These are phyloP conservation scores for Channa maculata DNA, from an alignment of 2,113 vertebrate species.

Conservation along the genomic window DNA sequence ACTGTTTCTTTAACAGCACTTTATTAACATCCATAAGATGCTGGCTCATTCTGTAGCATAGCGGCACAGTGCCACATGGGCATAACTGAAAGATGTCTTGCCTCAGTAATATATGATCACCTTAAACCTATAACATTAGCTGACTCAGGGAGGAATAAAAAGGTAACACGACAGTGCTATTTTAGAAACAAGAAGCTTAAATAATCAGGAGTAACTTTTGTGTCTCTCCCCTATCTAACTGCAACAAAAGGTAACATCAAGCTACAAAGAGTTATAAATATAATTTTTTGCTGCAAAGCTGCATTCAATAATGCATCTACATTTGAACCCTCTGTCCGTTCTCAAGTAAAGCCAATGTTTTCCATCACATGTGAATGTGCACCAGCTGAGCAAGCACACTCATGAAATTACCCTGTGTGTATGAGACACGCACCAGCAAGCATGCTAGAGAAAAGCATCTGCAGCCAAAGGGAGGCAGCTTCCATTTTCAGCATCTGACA, in stretches of 20 bases:
- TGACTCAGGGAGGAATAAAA: not conserved
- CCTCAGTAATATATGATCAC: constrained; percentile 23
- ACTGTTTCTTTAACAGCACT: not conserved
- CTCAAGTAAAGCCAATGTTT: constrained; percentile 8
- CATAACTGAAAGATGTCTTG: constrained; percentile 9
- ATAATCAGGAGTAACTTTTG: not conserved
- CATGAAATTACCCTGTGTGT: constrained; percentile 31
- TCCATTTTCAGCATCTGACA: constrained; percentile 7
- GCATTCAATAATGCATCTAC: constrained; percentile 14
- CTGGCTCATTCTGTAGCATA: not conserved
- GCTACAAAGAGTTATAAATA: not conserved
- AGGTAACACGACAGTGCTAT: not conserved
- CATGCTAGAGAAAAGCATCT: constrained; percentile 10
- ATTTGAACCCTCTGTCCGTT: not conserved
- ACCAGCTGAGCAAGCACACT: constrained; percentile 28
- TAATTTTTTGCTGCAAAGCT: too few relatives aligned
- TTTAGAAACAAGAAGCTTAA: constrained; percentile 11
- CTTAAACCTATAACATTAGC: constrained; percentile 7
- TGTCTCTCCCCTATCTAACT: not conserved
- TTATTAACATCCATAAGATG: not conserved
- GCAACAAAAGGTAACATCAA: not conserved
- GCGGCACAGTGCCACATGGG: not conserved
- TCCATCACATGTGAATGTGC: constrained; percentile 14
- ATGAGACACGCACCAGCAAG: constrained; percentile 29
- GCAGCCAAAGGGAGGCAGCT: constrained; percentile 21